Percentiles rank a stretch among this genome's conserved stretches.
Conservation (phyloP, 2,113 vertebrate genomes). For the Nesospiza acunhae region DNA sequence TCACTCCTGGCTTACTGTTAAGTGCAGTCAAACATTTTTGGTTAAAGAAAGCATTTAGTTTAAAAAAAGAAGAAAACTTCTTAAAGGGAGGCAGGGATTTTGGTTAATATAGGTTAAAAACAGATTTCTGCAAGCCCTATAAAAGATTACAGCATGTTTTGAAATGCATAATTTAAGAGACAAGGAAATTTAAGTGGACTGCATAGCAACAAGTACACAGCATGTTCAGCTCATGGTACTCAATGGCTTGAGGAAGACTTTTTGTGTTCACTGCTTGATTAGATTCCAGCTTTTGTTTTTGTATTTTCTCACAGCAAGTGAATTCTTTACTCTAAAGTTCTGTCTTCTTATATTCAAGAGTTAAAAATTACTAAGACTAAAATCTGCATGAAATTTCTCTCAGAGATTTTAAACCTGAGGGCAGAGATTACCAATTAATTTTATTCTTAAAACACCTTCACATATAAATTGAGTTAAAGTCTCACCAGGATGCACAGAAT, state of each 20-base stretch:
- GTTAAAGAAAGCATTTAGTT: constrained; percentile 17
- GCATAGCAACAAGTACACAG: not conserved
- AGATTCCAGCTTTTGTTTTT: not conserved
- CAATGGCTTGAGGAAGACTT: not conserved
- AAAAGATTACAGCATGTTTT: not conserved
- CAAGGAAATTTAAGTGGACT: not conserved
- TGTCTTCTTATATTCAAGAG: not conserved
- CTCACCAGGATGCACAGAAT: not conserved
- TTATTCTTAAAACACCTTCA: not conserved
- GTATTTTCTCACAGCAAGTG: not conserved
- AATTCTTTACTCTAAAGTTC: not conserved
- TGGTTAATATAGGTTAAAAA: not conserved
- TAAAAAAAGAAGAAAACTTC: not conserved
- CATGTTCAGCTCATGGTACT: not conserved
- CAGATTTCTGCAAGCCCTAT: constrained; percentile 52
- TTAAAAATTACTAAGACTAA: not conserved
- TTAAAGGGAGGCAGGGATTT: not conserved
- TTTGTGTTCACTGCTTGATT: not conserved
- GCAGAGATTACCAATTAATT: not conserved
- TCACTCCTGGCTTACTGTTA: constrained; percentile 47
- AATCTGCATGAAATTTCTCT: not conserved
- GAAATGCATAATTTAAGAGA: not conserved
- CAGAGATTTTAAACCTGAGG: not conserved
- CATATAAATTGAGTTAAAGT: not conserved
- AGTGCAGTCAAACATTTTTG: not conserved